Conservation (phyloP, 2,113 vertebrate species). For the Oryzias melastigma region DNA sequence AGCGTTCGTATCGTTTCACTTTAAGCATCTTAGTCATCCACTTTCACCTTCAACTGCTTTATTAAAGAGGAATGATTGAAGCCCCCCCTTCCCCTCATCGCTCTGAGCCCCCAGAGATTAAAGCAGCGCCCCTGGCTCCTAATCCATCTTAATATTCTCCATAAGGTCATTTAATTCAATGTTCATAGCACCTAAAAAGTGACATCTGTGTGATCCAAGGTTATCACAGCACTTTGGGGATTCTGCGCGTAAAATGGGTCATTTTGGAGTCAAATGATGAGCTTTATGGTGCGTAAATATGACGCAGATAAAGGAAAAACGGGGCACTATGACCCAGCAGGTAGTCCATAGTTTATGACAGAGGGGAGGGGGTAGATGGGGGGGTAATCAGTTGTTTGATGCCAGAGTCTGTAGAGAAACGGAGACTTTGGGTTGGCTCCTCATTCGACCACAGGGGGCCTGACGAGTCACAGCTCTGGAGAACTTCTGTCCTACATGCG, state of each 20-base stretch:
- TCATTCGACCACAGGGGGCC: slow-evolving; percentile 59
- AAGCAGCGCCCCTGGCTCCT: too few species aligned
- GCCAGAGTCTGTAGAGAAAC: slow-evolving; percentile 70
- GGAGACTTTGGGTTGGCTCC: slow-evolving; percentile 43
- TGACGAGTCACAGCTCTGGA: slow-evolving; percentile 27
- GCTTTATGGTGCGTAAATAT: background rate
- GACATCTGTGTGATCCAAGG: too few species aligned
- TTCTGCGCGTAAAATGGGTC: background rate
- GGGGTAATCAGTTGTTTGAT: slow-evolving; percentile 69
- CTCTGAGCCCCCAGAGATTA: too few species aligned
- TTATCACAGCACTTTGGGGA: too few species aligned
- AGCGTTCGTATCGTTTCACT: too few species aligned
- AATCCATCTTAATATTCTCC: too few species aligned
- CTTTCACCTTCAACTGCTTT: too few species aligned
- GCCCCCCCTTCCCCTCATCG: too few species aligned
- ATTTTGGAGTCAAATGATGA: background rate
- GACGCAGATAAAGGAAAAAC: background rate
- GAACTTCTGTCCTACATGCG: slow-evolving; percentile 49
- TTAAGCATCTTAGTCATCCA: too few species aligned
- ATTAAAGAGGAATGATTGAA: too few species aligned
- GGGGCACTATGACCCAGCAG: slow-evolving; percentile 80
- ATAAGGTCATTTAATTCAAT: too few species aligned
- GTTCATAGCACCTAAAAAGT: too few species aligned
- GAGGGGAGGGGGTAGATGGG: background rate
- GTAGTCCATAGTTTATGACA: slow-evolving; percentile 26